Base-by-base conservation (phyloP, 2,113 vertebrate species). In the Nipponia nippon region DNA sequence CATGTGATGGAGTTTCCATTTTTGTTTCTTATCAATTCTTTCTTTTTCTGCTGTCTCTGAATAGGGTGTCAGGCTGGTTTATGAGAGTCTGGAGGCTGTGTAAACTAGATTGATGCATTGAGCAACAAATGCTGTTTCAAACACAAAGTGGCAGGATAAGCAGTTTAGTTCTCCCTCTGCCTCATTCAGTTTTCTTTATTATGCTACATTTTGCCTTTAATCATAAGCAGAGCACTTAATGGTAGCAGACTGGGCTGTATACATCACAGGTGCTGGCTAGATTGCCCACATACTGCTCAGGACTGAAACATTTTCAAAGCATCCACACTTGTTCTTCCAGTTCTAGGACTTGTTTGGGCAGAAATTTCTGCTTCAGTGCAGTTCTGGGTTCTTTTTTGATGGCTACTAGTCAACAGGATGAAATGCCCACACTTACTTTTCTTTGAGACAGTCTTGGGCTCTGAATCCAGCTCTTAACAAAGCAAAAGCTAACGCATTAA, bases 71-170 rank as follows among this genome's bases (percentile, higher is more conserved):
- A 61, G 61, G 32, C 22, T 80, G 34, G 27, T 61, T 61, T 63
- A 46, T 42, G 72, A 38, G 13, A 63, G 46, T 53, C 76, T 77
- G 17, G 34, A 87, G 53, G 34, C 70, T 87, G 29, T 36, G 40
- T 82, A 65, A 95, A 65, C 36, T 29, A 15, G 19, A 53, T 40
- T 32, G 40, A 72, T 42, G 29, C n/a, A 79, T 4, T 80, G 53
- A 87, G 78, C 62, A 94, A 46, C 46, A 84, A 79, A 89, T 85
- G 61, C 84, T 58, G 12, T 61, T 87, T 93, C 66, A 80, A 27
- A 83, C 89, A 95, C 89, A 55, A 50, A 58, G 87, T 70, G 91
- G 93, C 89, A 96, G 93, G 71, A 94, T 23, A 94, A 80, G 50
- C 75, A 86, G 80, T 55, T 89, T 61, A 55, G 22, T 96, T 93